Evolutionary conservation across 2,797 vertebrate species (phyloP).

Genomic region (Syndactyla subalaris): DNA sequence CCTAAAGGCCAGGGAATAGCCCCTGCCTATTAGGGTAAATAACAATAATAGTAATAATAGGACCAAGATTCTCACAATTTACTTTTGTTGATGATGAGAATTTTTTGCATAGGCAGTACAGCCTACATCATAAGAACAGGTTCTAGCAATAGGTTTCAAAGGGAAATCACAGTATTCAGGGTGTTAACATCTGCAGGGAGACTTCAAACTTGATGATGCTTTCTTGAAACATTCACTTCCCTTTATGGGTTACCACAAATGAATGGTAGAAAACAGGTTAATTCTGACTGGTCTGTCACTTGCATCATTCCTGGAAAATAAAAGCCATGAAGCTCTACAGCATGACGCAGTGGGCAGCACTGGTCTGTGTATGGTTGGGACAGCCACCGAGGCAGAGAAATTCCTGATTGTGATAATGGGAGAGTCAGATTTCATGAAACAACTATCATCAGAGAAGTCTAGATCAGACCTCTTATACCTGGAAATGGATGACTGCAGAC

Average conservation of each 20-base stretch:
- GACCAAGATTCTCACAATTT: background rate
- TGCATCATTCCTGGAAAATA: background rate
- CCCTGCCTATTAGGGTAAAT: background rate
- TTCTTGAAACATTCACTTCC: background rate
- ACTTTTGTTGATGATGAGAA: background rate
- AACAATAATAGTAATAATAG: background rate
- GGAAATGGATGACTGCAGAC: background rate
- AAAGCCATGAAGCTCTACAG: background rate
- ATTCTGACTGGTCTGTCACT: background rate
- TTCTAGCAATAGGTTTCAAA: background rate
- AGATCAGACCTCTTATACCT: background rate
- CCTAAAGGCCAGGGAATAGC: background rate
- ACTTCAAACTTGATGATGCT: background rate
- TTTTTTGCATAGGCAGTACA: background rate
- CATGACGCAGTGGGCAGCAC: background rate
- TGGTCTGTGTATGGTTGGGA: rapidly evolving
- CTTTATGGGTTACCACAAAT: background rate
- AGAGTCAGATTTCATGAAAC: background rate
- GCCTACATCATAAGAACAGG: background rate
- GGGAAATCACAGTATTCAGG: background rate
- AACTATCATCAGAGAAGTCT: background rate
- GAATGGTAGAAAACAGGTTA: background rate
- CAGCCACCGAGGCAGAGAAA: background rate
- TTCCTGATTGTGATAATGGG: background rate
- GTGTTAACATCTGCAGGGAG: background rate